Conservation (phyloP, 2,888 invertebrate species). For the Orthonychiurus folsomi region DNA sequence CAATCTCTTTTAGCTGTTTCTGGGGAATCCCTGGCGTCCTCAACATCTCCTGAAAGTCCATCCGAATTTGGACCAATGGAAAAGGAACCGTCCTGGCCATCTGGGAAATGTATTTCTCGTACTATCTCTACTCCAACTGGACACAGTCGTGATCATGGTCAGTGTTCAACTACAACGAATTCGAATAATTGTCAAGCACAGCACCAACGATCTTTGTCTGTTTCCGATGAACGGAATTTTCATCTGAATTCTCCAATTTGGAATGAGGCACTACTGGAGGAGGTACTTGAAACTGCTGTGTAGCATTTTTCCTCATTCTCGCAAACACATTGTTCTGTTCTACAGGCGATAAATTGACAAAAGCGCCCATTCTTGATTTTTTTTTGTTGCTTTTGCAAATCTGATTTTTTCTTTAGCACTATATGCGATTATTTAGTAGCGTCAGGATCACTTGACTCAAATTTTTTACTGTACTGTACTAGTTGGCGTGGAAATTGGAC, state of each 20-base stretch:
- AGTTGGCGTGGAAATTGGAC: not conserved
- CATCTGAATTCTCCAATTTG: not conserved
- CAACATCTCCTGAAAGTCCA: constrained; percentile 23
- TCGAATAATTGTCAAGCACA: not conserved
- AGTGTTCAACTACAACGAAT: not conserved
- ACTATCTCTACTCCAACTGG: not conserved
- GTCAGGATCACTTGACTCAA: not conserved
- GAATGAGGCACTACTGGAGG: constrained; percentile 2
- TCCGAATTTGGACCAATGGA: constrained; percentile 20
- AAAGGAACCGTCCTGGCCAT: constrained; percentile 17
- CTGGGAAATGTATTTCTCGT: not conserved
- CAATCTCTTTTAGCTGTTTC: constrained; percentile 16
- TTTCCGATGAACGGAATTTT: not conserved
- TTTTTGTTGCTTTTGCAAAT: not conserved
- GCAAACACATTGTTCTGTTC: not conserved
- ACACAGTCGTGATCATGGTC: no score
- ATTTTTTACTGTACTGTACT: not conserved
- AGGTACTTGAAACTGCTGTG: not conserved
- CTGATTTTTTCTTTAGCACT: not conserved
- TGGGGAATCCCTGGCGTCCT: constrained; percentile 23
- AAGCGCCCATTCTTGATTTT: no score
- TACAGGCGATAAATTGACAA: no score
- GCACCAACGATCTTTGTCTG: not conserved
- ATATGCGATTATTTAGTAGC: not conserved
- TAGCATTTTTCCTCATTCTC: not conserved